Evolutionary conservation across 1,140 invertebrate genomes (phyloP).

Genomic region (Melanaphis sacchari): DNA sequence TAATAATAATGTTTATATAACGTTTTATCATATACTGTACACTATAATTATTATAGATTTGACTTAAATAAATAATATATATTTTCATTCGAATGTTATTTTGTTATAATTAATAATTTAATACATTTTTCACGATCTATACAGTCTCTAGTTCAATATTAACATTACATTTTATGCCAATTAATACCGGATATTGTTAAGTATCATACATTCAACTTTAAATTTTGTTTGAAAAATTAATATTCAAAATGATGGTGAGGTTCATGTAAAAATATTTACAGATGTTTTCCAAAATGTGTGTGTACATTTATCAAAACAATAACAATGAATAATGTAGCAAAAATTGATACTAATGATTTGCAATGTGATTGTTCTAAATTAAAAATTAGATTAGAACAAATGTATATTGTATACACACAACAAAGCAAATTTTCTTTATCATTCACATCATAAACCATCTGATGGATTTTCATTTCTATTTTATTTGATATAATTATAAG

Average conservation of each 20-base stretch:
- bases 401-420: constrained; percentile 30
- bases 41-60: too few species aligned
- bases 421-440: constrained; percentile 70
- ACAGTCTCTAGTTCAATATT: neutral
- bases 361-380: neutral
- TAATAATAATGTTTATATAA: too few species aligned
- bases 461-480: constrained; percentile 94
- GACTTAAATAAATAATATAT: too few species aligned
- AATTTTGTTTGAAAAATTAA: neutral
- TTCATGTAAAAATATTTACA: neutral
- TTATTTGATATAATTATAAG: constrained; percentile 85
- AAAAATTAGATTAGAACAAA: constrained; percentile 16
- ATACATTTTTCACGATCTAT: neutral
- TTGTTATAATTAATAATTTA: too few species aligned
- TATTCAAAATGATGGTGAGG: constrained; percentile 19
- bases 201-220: neutral
- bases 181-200: neutral
- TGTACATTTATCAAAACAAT: constrained; percentile 25
- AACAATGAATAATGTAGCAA: neutral
- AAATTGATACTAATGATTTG: neutral
- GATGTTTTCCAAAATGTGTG: constrained; percentile 29
- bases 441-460: constrained; percentile 96
- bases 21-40: too few species aligned
- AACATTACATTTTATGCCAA: neutral
- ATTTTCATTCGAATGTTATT: neutral